Evolutionary conservation across 2,113 vertebrate species (phyloP).

Genomic region (Thomomys bottae): DNA sequence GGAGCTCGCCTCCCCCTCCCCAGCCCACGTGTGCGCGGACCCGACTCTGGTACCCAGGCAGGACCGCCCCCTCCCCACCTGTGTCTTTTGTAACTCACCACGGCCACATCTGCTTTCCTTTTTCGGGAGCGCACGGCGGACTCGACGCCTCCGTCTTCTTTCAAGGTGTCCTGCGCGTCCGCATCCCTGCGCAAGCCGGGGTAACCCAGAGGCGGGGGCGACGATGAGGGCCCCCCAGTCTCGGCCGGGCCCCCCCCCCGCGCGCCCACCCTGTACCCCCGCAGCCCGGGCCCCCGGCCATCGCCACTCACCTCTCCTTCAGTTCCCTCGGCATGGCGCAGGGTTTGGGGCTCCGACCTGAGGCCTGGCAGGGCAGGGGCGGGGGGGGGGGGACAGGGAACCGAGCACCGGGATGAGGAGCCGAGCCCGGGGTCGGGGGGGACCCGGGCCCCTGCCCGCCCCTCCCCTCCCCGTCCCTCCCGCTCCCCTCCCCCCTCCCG

Average conservation of each 20-base stretch:
- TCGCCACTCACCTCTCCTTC: conserved; percentile 73
- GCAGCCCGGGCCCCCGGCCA: neutral
- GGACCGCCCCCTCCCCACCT: neutral
- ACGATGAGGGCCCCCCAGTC: neutral
- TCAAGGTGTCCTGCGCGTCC: conserved; percentile 78
- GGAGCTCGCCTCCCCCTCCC: fast-evolving
- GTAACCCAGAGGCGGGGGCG: neutral
- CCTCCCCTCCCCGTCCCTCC: neutral
- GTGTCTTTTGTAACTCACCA: conserved; percentile 89
- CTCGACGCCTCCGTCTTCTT: conserved; percentile 77
- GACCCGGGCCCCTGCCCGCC: neutral
- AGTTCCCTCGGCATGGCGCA: conserved; percentile 74
- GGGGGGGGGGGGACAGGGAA: conserved; percentile 36
- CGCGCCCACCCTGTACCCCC: neutral
- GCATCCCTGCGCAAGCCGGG: conserved; percentile 67
- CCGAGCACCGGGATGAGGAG: conserved; percentile 24
- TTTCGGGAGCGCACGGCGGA: conserved; percentile 88
- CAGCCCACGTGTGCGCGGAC: neutral
- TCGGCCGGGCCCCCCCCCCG: conserved; percentile 66
- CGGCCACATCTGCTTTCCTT: conserved; percentile 95
- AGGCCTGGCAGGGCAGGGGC: conserved; percentile 7
- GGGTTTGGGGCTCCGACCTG: conserved; percentile 1
- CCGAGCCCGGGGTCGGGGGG: neutral
- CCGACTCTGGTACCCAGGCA: conserved; percentile 36
- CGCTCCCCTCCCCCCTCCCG: conserved; percentile 54